phyloP scores from a whole-genome alignment of 2,888 invertebrate species.

The Drosophila colorata region DNA sequence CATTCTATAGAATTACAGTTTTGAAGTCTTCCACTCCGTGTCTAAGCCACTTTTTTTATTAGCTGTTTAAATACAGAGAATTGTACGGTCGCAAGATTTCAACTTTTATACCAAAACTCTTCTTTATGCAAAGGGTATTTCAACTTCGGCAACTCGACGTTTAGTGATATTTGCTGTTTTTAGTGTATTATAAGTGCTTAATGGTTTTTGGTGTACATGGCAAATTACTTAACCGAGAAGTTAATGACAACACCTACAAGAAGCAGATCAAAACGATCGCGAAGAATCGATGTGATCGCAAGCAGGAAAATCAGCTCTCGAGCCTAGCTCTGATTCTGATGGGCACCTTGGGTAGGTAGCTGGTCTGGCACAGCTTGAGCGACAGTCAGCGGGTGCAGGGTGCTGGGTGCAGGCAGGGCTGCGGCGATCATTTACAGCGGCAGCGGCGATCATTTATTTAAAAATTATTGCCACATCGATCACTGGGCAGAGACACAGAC shows the following conservation, averaged over 20 bases:
- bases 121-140: background rate
- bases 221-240: slow-evolving; percentile 76
- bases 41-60: too few relatives aligned
- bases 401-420: background rate
- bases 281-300: slow-evolving; percentile 6
- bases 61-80: too few relatives aligned
- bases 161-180: background rate
- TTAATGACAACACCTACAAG: slow-evolving; percentile 76
- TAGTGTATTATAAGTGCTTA: slow-evolving; percentile 42
- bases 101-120: too few relatives aligned
- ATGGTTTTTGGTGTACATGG: slow-evolving; percentile 70
- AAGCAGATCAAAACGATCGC: slow-evolving; percentile 16
- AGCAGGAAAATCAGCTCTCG: background rate
- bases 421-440: slow-evolving; percentile 75
- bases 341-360: slow-evolving; percentile 32
- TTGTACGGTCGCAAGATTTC: too few relatives aligned
- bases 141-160: too few relatives aligned
- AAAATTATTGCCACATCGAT: slow-evolving; percentile 82
- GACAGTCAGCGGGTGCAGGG: slow-evolving; percentile 24
- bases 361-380: slow-evolving; percentile 49
- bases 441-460: slow-evolving; percentile 77
- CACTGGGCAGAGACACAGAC: slow-evolving; percentile 57
- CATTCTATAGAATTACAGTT: too few relatives aligned
- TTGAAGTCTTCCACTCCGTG: too few relatives aligned
- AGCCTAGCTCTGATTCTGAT: background rate